Evolutionary conservation across 2,113 vertebrate genomes (phyloP).

Genomic region (Pterocles burchelli): DNA sequence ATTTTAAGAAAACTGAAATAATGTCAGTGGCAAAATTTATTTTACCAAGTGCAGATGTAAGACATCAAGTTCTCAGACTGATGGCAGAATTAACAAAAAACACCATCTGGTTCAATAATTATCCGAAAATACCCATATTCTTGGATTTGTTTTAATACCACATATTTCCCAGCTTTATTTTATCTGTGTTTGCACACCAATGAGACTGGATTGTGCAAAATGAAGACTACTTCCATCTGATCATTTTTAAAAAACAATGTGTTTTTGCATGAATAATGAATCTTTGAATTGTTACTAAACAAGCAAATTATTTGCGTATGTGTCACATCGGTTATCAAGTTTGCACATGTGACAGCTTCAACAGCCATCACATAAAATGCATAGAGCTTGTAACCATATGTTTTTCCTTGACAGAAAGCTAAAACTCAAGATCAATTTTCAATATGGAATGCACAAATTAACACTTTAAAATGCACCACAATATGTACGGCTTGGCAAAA

Average conservation of each 20-base stretch:
- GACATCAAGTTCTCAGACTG: conserved; percentile 86
- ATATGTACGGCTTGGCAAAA: conserved; percentile 83
- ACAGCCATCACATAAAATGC: conserved; percentile 87
- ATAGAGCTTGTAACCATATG: conserved; percentile 87
- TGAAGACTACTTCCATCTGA: conserved; percentile 81
- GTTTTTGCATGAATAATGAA: conserved; percentile 82
- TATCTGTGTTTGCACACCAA: conserved; percentile 81
- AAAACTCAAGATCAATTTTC: conserved; percentile 86
- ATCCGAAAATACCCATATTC: conserved; percentile 83
- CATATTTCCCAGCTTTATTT: conserved; percentile 81
- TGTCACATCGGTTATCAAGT: conserved; percentile 86
- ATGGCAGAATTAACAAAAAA: conserved; percentile 88
- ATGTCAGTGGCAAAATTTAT: conserved; percentile 85
- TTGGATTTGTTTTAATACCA: conserved; percentile 80
- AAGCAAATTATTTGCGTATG: conserved; percentile 85
- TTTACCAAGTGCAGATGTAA: conserved; percentile 87
- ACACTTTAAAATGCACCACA: conserved; percentile 83
- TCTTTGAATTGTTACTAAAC: conserved; percentile 84
- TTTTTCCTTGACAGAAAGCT: conserved; percentile 88
- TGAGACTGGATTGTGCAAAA: conserved; percentile 77
- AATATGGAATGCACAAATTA: conserved; percentile 86
- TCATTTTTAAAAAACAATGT: conserved; percentile 75
- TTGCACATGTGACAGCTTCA: conserved; percentile 85
- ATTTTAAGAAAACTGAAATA: conserved; percentile 87
- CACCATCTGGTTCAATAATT: conserved; percentile 89